Evolutionary conservation across 1,140 invertebrate species (phyloP), one percentile per base, ranked within the genome.

Genomic region (Drosophila hydei): DNA sequence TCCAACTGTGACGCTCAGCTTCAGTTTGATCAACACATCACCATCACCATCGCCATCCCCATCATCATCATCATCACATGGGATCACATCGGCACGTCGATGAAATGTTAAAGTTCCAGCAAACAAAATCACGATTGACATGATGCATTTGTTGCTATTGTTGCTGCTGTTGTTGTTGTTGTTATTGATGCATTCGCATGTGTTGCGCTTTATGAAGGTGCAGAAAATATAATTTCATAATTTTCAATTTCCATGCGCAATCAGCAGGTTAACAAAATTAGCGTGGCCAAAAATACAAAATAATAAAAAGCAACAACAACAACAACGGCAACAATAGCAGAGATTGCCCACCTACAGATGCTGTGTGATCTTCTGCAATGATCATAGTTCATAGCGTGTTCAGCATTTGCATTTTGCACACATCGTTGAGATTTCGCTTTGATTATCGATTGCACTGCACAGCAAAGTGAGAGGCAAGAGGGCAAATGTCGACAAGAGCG

Each of bases 71-170:
- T 55, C 62, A 65, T 62, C 79, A 51, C 64, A 77, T 78, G 59
- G 55, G 67, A 72, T 52, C 76, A 65, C 73, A 87, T 87, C 75
- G 77, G 68, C 81, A 88, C 78, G 83, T 88, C 78, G 83, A 67
- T 88, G 83, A 88, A 88, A 88, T 88, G 83, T 88, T 88, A 88
- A 88, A 88, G 83, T 88, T 88, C 83, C 83, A 88, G 61, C 83
- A 88, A 88, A 88, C 83, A 88, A 88, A 88, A 88, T 88, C 83
- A 88, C 78, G 83, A 88, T 88, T 88, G 83, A 83, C 78, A 87
- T 87, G 81, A 81, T 64, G 83, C 70, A 87, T 78, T 71, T 71
- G 52, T 71, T 47, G 42, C 14, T 43, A 19, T 16, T 40, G 30
- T 38, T 58, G 11, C 33, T 47, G 40, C 33, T 63, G 40, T 56